phyloP scores from a whole-genome alignment of 2,113 vertebrate species.

The Amphilophus citrinellus region DNA sequence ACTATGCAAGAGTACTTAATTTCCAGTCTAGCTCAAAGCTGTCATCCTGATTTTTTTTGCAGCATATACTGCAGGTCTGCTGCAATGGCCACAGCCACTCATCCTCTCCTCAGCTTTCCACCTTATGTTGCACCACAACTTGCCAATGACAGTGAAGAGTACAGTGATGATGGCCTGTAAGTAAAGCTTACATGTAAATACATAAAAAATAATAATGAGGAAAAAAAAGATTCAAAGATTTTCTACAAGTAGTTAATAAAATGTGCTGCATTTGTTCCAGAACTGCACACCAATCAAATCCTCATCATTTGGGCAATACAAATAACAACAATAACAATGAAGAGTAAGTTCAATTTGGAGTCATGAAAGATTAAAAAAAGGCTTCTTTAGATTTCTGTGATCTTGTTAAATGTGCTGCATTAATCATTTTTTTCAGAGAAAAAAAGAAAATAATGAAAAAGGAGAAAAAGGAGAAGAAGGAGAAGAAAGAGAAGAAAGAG shows the following conservation, averaged over 20 bases:
- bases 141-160: constrained; percentile 40
- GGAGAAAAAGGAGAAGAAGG: constrained; percentile 39
- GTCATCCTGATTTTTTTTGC: not conserved
- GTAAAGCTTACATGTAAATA: not conserved
- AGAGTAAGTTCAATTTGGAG: constrained; percentile 80
- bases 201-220: not conserved
- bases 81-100: constrained; percentile 44
- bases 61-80: constrained; percentile 31
- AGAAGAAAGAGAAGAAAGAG: constrained; percentile 72
- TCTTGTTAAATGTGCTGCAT: constrained; percentile 7
- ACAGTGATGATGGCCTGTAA: constrained; percentile 57
- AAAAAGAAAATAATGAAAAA: constrained; percentile 57
- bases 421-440: constrained; percentile 34
- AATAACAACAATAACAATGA: constrained; percentile 94
- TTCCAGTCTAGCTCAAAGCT: not conserved
- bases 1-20: not conserved
- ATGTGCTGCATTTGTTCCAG: constrained; percentile 73
- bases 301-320: constrained; percentile 78
- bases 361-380: not conserved
- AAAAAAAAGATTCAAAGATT: not conserved
- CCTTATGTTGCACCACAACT: constrained; percentile 13
- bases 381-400: not conserved
- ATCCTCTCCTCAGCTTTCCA: constrained; percentile 17
- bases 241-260: not conserved
- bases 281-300: constrained; percentile 61